Evolutionary conservation across 92 coral and sea anemone species (phyloP).

Genomic region (Plumapathes pennacea): DNA sequence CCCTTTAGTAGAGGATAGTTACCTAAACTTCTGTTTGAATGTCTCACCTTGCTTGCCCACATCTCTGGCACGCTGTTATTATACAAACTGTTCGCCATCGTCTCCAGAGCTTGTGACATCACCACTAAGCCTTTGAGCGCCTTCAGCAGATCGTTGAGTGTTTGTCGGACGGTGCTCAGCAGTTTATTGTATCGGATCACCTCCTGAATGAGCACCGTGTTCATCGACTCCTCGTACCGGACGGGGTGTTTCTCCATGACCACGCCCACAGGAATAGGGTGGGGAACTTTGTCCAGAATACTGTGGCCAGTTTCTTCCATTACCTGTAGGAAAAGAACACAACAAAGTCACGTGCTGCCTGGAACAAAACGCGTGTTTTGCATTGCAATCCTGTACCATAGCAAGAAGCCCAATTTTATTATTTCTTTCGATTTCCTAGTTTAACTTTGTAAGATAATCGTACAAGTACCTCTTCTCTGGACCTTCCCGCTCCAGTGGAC

Average conservation of each 20-base stretch:
- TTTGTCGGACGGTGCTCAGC: constrained; percentile 70
- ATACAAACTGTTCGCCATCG: constrained; percentile 94
- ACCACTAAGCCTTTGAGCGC: constrained; percentile 97
- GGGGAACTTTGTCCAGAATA: constrained; percentile 87
- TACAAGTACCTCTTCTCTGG: constrained; percentile 99
- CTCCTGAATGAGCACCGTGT: constrained; percentile 94
- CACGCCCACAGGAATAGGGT: constrained; percentile 81
- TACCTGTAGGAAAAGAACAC: too few relatives aligned
- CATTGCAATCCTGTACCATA: too few relatives aligned
- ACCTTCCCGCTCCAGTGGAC: constrained; percentile 88
- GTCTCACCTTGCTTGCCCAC: constrained; percentile 98
- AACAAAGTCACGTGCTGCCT: too few relatives aligned
- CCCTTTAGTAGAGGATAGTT: too few relatives aligned
- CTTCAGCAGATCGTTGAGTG: constrained; percentile 92
- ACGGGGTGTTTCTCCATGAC: constrained; percentile 98
- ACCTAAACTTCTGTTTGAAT: too few relatives aligned
- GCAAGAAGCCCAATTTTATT: too few relatives aligned
- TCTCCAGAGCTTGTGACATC: constrained; percentile 98
- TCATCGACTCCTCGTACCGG: constrained; percentile 97
- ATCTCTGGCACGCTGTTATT: constrained; percentile 90
- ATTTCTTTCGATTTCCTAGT: too few relatives aligned
- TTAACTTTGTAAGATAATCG: too few relatives aligned
- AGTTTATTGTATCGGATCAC: constrained; percentile 93
- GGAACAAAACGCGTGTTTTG: too few relatives aligned
- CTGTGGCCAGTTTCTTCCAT: constrained; percentile 91